Conservation (phyloP, 2,113 vertebrate genomes). For the Rhinopithecus roxellana region DNA sequence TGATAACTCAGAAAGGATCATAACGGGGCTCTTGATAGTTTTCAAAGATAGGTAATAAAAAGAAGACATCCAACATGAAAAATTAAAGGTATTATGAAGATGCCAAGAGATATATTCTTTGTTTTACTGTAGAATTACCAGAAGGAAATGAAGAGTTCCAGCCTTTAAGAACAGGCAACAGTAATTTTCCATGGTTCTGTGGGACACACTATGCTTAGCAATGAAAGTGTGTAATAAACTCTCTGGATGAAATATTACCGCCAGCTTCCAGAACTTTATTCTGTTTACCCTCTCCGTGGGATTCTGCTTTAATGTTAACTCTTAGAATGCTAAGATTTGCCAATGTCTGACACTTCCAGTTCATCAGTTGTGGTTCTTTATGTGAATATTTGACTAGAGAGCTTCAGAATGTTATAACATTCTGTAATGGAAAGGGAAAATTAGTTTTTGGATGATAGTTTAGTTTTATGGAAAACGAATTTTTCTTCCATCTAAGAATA, state of each 20-base stretch:
- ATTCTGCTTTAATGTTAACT: conserved; percentile 73
- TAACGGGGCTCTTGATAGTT: conserved; percentile 77
- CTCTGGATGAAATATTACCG: conserved; percentile 82
- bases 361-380: neutral
- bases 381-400: neutral
- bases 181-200: conserved; percentile 82
- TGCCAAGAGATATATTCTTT: conserved; percentile 80
- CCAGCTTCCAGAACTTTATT: conserved; percentile 81
- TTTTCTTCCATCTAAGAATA: conserved; percentile 50
- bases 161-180: conserved; percentile 71
- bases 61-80: conserved; percentile 82
- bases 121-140: conserved; percentile 81
- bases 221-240: conserved; percentile 84
- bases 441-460: neutral
- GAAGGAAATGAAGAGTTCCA: conserved; percentile 79
- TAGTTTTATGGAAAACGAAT: neutral
- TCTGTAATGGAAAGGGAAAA: neutral
- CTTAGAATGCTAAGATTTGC: conserved; percentile 49
- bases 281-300: conserved; percentile 77
- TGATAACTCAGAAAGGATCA: conserved; percentile 75
- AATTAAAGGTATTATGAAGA: conserved; percentile 82
- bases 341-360: neutral
- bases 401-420: neutral
- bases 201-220: conserved; percentile 80
- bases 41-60: conserved; percentile 80